These are phyloP conservation scores for Stichopus horrens DNA, from an alignment of 53 echinoderm and acorn worm genomes.

Conservation along the genomic window DNA sequence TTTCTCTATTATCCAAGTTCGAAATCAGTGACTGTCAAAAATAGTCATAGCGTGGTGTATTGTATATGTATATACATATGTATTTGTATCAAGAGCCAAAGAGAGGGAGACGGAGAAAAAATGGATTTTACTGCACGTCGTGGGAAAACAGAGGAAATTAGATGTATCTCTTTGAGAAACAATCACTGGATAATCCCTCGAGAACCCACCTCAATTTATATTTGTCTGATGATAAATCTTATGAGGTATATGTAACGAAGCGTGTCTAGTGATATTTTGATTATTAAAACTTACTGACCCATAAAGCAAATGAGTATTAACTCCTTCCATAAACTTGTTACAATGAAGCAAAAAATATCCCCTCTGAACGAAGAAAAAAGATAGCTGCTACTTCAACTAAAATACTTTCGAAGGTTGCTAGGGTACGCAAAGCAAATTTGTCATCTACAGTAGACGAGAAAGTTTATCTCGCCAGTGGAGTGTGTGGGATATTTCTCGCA, in stretches of 20 bases:
- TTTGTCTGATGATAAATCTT: neutral
- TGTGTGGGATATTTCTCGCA: neutral
- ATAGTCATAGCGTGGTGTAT: neutral
- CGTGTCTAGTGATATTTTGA: neutral
- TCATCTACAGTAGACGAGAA: neutral
- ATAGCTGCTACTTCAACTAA: neutral
- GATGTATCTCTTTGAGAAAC: neutral
- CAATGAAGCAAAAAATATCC: neutral
- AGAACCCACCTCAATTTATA: neutral
- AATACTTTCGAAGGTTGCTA: neutral
- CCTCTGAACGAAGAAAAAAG: neutral
- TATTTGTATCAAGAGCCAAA: no score
- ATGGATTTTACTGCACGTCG: no score
- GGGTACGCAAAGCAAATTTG: neutral
- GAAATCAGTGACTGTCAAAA: neutral
- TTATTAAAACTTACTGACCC: conserved; percentile 35
- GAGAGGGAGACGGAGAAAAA: no score
- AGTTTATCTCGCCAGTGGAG: neutral
- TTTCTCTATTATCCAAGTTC: neutral
- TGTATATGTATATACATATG: no score
- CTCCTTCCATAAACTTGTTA: neutral
- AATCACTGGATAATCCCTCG: neutral
- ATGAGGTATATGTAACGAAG: neutral
- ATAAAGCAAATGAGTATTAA: neutral
- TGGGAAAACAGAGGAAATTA: no score